phyloP scores from a whole-genome alignment of 1,140 invertebrate genomes.

The Bombyx mori region ASM3026992v2 NC_085127.1:2569501-2570000 shows the following conservation, averaged over 20 bases:
- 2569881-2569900: slow-evolving; percentile 34
- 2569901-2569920: slow-evolving; percentile 40
- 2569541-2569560: slow-evolving; percentile 70
- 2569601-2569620: slow-evolving; percentile 33
- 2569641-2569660: slow-evolving; percentile 37
- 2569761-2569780: slow-evolving; percentile 16
- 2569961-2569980: slow-evolving; percentile 55
- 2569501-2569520: slow-evolving; percentile 54
- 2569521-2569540: slow-evolving; percentile 66
- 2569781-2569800: slow-evolving; percentile 5
- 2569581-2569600: slow-evolving; percentile 72
- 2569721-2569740: slow-evolving; percentile 22
- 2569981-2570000: slow-evolving; percentile 23
- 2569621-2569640: slow-evolving; percentile 40
- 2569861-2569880: slow-evolving; percentile 26
- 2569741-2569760: slow-evolving; percentile 28
- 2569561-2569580: slow-evolving; percentile 67
- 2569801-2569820: no score
- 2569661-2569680: slow-evolving; percentile 58
- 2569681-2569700: slow-evolving; percentile 50
- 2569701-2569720: slow-evolving; percentile 21
- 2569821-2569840: no score
- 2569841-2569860: slow-evolving; percentile 12
- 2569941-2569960: slow-evolving; percentile 48
- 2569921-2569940: slow-evolving; percentile 56